Conservation (phyloP, 2,888 invertebrate species). For the Thymelicus acteon region DNA sequence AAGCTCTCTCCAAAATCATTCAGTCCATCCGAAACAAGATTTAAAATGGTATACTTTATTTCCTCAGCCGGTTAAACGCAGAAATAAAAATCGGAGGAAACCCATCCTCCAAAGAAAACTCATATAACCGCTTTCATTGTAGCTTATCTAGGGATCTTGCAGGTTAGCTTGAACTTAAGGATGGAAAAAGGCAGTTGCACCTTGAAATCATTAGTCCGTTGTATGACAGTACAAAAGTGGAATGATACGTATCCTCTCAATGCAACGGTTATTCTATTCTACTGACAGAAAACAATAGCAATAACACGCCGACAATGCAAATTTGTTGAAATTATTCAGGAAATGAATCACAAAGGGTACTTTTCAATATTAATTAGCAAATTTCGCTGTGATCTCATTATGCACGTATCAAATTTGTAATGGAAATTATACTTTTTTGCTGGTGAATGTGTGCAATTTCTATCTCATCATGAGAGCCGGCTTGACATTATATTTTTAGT, state of each 20-base stretch:
- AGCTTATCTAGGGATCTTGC: too few species aligned
- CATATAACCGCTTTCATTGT: too few species aligned
- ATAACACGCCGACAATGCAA: constrained; percentile 21
- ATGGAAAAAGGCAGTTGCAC: too few species aligned
- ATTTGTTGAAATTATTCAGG: constrained; percentile 32
- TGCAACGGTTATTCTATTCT: not conserved
- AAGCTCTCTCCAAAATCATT: too few species aligned
- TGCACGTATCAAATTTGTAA: constrained; percentile 10
- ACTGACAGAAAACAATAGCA: constrained; percentile 31
- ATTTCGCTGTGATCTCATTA: constrained; percentile 17
- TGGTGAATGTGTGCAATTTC: not conserved
- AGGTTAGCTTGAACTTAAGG: too few species aligned
- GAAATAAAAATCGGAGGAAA: too few species aligned
- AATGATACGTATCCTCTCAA: not conserved
- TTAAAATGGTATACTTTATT: too few species aligned
- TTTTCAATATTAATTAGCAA: constrained; percentile 32
- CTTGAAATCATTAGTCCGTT: too few species aligned
- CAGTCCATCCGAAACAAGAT: too few species aligned
- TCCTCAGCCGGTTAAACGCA: too few species aligned
- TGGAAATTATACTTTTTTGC: constrained; percentile 5
- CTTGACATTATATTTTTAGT: not conserved
- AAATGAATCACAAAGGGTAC: constrained; percentile 33
- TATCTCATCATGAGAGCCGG: not conserved
- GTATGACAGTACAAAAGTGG: too few species aligned
- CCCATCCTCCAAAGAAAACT: too few species aligned